Base-by-base conservation (phyloP, 2,888 invertebrate genomes). In the Hypselothyrea guttata region DNA sequence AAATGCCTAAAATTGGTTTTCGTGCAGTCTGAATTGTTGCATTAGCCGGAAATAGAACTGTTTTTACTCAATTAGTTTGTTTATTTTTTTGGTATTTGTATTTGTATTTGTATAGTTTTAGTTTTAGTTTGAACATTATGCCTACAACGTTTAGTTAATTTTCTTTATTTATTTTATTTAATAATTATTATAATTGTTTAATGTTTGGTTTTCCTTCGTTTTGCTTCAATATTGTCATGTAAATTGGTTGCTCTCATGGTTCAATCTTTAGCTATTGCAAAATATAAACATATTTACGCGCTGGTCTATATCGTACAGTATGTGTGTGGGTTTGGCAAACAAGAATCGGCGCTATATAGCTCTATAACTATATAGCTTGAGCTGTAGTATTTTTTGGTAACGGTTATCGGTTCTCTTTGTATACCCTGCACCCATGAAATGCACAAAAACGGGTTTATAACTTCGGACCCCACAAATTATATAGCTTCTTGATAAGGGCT, bases 1-100 rank as follows among this genome's bases (percentile, higher is more conserved):
- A 55, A 55, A 55, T 55, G 55, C 55, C 52, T 47, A 41, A 55
- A 54, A 55, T 27, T 27, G 30, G 27, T 22, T 16, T 12, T 7
- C 7, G 77, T 85, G 85, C 85, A 85, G 85, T 86, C 85, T 84
- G 83, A 79, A 86, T 27, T 55, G 76, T 84, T 73, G 71, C 66
- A 56, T 22, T 55, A 58, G 72, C 66, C 65, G 62, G 44, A 53
- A 54, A 52, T 45, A 72, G 62, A 67, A 68, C 60, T 66, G 52
- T 62, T 59, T 53, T 38, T 64, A 34, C 15, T n/a, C 8, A 30
- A 38, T 12, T 55, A 47, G 33, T 33, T 41, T 48, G 27, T 27
- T 47, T 47, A 0, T 34, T 13, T 34, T 33, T 13, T 13, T 35
- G 1, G 8, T 12, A 13, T 35, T 35, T 13, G 34, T 35, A 13